phyloP scores from a whole-genome alignment of 2,113 vertebrate genomes.

The Hypocryptadius cinnamomeus region DNA sequence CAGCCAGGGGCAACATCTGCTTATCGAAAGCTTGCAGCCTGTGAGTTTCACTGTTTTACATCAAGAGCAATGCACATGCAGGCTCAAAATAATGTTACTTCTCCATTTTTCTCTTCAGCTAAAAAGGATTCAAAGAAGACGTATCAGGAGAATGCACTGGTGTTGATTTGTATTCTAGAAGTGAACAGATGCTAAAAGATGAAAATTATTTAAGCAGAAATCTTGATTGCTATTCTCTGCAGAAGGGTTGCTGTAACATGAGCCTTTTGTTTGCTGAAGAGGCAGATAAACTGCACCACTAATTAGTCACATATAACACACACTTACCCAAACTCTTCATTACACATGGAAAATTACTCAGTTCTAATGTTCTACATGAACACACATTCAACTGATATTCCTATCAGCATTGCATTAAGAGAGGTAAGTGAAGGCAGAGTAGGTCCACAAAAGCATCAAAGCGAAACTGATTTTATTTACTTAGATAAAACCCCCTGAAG shows the following conservation, averaged over 20 bases:
- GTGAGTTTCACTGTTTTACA: background rate
- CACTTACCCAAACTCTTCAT: background rate
- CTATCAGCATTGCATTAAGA: background rate
- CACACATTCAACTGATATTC: background rate
- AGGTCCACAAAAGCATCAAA: background rate
- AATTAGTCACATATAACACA: background rate
- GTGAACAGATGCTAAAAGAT: background rate
- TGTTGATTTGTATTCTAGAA: background rate
- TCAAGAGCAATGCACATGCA: background rate
- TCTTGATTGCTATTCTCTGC: background rate
- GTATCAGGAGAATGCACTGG: background rate
- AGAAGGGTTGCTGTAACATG: background rate
- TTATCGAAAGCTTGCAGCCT: background rate
- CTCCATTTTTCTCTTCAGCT: background rate
- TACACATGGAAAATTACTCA: background rate
- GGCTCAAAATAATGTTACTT: background rate
- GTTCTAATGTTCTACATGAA: background rate
- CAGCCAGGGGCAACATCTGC: background rate
- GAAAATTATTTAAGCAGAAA: background rate
- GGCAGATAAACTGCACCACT: constrained; percentile 9
- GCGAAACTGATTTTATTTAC: background rate
- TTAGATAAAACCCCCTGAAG: background rate
- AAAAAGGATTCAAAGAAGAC: background rate
- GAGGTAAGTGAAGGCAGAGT: background rate
- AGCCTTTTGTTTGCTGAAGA: background rate